Percentiles rank a stretch among this genome's conserved stretches.
These are phyloP conservation scores for Agelastica alni DNA, from an alignment of 2,888 invertebrate genomes.

Conservation along the genomic window DNA sequence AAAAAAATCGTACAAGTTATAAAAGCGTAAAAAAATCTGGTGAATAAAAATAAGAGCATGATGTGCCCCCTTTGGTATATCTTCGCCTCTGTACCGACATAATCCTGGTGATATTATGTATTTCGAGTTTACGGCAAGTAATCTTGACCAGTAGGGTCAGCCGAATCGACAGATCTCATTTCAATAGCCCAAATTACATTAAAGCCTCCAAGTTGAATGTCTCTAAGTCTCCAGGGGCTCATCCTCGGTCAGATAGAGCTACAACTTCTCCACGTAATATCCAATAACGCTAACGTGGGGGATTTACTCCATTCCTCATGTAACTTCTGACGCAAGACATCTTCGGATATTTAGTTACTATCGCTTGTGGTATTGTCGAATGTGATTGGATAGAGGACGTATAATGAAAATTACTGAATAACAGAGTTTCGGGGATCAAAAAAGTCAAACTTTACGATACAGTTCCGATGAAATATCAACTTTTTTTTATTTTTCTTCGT, in stretches of 20 bases:
- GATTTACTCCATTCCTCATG: constrained; percentile 37
- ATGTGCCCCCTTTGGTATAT: background rate
- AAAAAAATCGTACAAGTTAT: no score
- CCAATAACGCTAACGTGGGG: constrained; percentile 45
- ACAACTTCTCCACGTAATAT: constrained; percentile 44
- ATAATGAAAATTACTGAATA: no score
- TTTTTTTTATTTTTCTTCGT: no score
- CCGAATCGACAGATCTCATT: constrained; percentile 34
- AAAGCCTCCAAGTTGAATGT: constrained; percentile 42
- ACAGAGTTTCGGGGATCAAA: no score
- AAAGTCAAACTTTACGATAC: no score
- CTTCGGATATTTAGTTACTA: no score
- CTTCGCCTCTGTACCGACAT: background rate
- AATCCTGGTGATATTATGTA: constrained; percentile 12
- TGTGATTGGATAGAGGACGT: no score
- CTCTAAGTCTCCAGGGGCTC: constrained; percentile 41
- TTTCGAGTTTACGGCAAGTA: constrained; percentile 14
- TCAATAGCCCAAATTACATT: constrained; percentile 42
- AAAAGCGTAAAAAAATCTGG: no score
- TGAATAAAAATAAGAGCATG: background rate
- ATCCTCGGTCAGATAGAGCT: constrained; percentile 42
- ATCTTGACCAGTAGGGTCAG: constrained; percentile 24
- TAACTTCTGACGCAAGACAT: constrained; percentile 20
- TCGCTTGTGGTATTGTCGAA: no score
- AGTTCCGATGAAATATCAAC: no score